Conservation (phyloP, 2,797 vertebrate genomes). For the Crenuchus spilurus region DNA sequence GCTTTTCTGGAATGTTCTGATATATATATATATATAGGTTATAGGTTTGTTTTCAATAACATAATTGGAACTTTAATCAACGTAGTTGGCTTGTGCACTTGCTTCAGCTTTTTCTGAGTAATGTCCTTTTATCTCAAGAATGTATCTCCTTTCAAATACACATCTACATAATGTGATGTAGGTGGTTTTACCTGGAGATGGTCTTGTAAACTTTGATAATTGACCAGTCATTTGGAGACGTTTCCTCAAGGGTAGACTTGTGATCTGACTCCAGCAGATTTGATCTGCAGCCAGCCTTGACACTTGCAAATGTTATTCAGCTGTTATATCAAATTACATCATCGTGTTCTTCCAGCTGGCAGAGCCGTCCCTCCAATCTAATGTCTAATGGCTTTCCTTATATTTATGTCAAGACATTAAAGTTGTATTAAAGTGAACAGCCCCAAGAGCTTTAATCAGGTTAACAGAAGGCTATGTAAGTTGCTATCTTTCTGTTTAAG, state of each 20-base stretch:
- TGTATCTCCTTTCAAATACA: background rate
- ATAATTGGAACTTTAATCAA: no score
- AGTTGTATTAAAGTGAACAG: conserved; percentile 36
- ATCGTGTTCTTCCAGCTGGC: conserved; percentile 38
- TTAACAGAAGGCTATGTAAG: background rate
- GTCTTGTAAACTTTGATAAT: background rate
- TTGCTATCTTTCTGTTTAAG: background rate
- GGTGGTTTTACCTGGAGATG: background rate
- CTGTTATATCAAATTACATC: conserved; percentile 43
- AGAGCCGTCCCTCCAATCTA: conserved; percentile 17
- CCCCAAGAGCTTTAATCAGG: conserved; percentile 23
- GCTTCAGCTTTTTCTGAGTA: no score
- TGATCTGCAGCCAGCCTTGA: conserved; percentile 41
- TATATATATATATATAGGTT: no score
- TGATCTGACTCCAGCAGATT: background rate
- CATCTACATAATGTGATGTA: background rate
- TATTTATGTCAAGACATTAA: conserved; percentile 37
- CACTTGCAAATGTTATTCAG: conserved; percentile 38
- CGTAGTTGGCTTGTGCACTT: no score
- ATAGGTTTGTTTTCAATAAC: no score
- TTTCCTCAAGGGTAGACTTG: background rate
- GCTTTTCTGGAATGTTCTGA: no score
- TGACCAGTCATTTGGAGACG: background rate
- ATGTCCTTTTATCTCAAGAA: no score
- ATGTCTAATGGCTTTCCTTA: conserved; percentile 17